These are phyloP conservation scores for Colletes collaris DNA, from an alignment of 2,888 invertebrate species.

Conservation along the genomic window DNA sequence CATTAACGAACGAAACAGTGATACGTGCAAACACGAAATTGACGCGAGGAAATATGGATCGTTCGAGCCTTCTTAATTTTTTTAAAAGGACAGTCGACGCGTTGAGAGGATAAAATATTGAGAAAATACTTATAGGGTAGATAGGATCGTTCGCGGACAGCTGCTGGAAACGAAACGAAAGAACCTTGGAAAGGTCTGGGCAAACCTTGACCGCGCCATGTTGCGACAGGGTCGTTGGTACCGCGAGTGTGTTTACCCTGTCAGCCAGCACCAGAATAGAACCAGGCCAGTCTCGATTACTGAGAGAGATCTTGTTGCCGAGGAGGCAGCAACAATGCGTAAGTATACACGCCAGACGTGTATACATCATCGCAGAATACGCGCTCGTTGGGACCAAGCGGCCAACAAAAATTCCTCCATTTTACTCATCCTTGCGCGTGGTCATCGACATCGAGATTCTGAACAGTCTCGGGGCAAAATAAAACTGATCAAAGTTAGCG, in stretches of 20 bases:
- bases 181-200: conserved; percentile 62
- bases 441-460: no score
- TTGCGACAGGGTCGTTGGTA: conserved; percentile 74
- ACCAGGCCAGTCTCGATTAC: conserved; percentile 70
- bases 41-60: no score
- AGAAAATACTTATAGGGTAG: no score
- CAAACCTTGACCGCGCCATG: conserved; percentile 74
- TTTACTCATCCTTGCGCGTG: no score
- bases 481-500: no score
- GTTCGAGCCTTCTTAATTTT: no score
- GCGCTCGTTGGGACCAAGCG: no score
- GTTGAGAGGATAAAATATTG: no score
- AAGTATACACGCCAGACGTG: conserved; percentile 10
- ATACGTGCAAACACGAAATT: no score
- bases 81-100: no score
- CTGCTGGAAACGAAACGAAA: conserved; percentile 35
- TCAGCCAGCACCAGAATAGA: conserved; percentile 73
- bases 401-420: no score
- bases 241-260: conserved; percentile 73
- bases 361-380: background rate
- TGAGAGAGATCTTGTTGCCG: conserved; percentile 63
- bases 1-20: conserved; percentile 37
- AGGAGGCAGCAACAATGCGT: conserved; percentile 55
- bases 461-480: no score
- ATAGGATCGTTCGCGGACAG: background rate